phyloP scores from a whole-genome alignment of 2,113 vertebrate genomes.

The Aleadryas rufinucha region DNA sequence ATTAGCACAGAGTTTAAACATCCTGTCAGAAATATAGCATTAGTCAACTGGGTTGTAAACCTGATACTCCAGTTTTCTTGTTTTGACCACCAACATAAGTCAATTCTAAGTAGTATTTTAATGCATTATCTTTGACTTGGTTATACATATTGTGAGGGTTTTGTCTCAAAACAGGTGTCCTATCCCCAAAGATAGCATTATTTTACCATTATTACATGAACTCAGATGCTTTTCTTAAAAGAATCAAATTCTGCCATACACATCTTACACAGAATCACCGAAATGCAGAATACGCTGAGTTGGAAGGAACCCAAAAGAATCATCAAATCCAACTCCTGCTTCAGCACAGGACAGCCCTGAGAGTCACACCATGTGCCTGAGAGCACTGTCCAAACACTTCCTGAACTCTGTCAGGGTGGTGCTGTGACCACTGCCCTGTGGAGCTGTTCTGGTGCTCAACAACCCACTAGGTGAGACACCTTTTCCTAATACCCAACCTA shows the following conservation, averaged over 20 bases:
- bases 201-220: background rate
- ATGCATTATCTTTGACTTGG: background rate
- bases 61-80: background rate
- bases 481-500: too few species aligned
- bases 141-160: background rate
- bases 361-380: too few species aligned
- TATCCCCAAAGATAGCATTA: background rate
- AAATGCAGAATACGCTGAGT: background rate
- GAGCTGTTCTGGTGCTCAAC: fast-evolving
- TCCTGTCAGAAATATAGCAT: background rate
- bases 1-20: background rate
- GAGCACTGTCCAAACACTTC: fast-evolving
- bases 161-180: background rate
- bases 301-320: background rate
- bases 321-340: background rate
- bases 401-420: background rate
- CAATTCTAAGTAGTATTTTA: background rate
- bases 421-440: background rate
- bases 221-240: background rate
- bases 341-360: background rate
- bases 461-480: background rate
- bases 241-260: background rate
- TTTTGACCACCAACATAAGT: background rate
- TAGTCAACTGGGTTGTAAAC: background rate
- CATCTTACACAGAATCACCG: background rate